Base-by-base conservation (phyloP, 2,113 vertebrate genomes). In the Tretioscincus oriximinensis region DNA sequence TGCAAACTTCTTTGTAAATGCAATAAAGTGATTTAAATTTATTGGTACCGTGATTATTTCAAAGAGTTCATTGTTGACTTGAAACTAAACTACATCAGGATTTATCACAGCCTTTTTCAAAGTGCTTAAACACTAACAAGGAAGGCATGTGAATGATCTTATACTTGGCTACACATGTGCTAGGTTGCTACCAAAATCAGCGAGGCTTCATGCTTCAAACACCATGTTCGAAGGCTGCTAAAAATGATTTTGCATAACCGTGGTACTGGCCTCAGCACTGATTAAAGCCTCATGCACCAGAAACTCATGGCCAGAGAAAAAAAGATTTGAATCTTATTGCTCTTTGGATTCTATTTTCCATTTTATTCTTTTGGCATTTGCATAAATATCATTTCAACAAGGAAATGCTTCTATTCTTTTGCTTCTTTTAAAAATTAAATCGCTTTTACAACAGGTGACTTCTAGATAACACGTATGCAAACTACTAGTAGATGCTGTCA, bases 381-480 rank as follows among this genome's bases (percentile, higher is more conserved):
- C 4, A 68, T 28, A 1, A 84, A 88, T 85, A 73, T 87, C 87
- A 58, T 81, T 88, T 84, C 1, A 76, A 12, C 74, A 1, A 45
- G 88, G 87, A 61, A 80, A 79, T 24, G 20, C 9, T 67, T 68
- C 68, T 85, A 72, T 88, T 41, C 69, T 1, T 1, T 5, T 86
- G 41, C 65, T 9, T 11, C 1, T 20, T 76, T 2, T 58, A 0
- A 73, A 87, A 81, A 83, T 9, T 85, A 85, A 60, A 14, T 18
- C 14, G 18, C 14, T 58, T 58, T 14, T 54, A 54, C 6, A 54
- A 54, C 10, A 3, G 51, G 51, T 54, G 51, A 14, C 51, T 54
- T 41, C 35, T 41, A 41, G 35, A 41, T 41, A 41, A 41, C 35
- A 41, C 5, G 35, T 41, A 41, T 41, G 35, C 35, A 41, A 41